Base-by-base conservation (phyloP, 2,888 invertebrate genomes). In the Agriopis leucophaearia region DNA sequence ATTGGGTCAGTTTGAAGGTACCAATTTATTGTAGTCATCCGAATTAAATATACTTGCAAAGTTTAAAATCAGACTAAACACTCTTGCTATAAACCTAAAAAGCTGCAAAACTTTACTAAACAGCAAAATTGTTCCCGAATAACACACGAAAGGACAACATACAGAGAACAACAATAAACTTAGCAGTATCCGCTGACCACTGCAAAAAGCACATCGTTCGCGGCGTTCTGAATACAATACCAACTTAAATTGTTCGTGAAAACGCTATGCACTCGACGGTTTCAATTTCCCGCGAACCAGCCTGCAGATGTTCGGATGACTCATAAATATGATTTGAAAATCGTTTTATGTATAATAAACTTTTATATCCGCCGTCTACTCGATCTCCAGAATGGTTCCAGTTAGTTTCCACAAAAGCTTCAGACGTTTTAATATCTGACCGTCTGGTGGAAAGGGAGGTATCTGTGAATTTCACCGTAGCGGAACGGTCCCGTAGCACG, bases 301-400 rank as follows among this genome's bases (percentile, higher is more conserved):
- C 92, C 86, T 86, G 88, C 90, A 92, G 88, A 91, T 93, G 92
- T 90, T 90, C 85, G 82, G 87, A 86, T 82, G 88, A 87, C 86
- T 88, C 89, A 87, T 92, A 94, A 94, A 92, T 93, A 93, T 93
- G 90, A 94, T 92, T 93, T 92, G 90, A 92, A 90, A 92, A 93
- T 92, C 90, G 92, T 91, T 93, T 92, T 92, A 92, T 92, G 91
- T 93, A 91, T 91, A 90, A 90, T 94, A 92, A 94, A 94, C 87
- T 94, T 94, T 94, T 94, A 94, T 94, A 91, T 90, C 80, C 62
- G 56, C 73, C 86, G 77, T 80, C 79, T 81, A 78, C 84, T 81
- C 79, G 84, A 82, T 84, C 84, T 81, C 78, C 83, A 87, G 87
- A 89, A 87, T 86, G 88, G 82, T 88, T 81, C 83, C 88, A 87